Conservation (phyloP, 2,888 invertebrate genomes). For the Oxystoma pomonae region DNA sequence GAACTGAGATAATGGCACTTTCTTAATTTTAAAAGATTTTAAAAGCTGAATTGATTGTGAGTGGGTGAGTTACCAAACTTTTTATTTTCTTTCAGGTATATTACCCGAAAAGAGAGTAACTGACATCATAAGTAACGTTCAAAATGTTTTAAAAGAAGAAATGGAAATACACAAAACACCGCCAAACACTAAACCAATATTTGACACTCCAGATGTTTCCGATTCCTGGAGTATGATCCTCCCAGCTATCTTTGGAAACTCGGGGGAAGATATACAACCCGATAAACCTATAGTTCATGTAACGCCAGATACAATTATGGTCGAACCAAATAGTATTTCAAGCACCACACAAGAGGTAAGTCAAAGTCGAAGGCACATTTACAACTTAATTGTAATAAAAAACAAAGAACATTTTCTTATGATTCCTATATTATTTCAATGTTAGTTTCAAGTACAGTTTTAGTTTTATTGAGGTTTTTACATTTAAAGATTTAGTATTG, state of each 20-base stretch:
- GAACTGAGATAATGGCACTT: too few relatives aligned
- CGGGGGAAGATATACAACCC: constrained; percentile 41
- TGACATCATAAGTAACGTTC: constrained; percentile 77
- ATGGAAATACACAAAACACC: constrained; percentile 56
- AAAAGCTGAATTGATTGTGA: too few relatives aligned
- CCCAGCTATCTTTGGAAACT: constrained; percentile 70
- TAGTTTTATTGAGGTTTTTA: too few relatives aligned
- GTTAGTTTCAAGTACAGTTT: too few relatives aligned
- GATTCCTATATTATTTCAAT: too few relatives aligned
- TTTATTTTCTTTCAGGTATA: too few relatives aligned
- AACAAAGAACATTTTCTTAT: too few relatives aligned
- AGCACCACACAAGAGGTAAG: background rate
- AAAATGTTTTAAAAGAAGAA: constrained; percentile 77
- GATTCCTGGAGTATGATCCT: constrained; percentile 79
- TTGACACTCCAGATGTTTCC: constrained; percentile 70
- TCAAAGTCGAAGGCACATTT: too few relatives aligned
- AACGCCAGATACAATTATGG: constrained; percentile 42
- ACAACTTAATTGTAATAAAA: too few relatives aligned
- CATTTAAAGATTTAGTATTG: too few relatives aligned
- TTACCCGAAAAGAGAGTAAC: constrained; percentile 65
- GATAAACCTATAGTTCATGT: constrained; percentile 35
- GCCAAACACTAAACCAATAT: constrained; percentile 45
- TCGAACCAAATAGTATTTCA: constrained; percentile 32
- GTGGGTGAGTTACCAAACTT: too few relatives aligned
- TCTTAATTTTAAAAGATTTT: too few relatives aligned